Percentiles rank a stretch among this genome's conserved stretches.
Conservation (phyloP, 2,797 vertebrate genomes). For the Neomorphus geoffroyi region DNA sequence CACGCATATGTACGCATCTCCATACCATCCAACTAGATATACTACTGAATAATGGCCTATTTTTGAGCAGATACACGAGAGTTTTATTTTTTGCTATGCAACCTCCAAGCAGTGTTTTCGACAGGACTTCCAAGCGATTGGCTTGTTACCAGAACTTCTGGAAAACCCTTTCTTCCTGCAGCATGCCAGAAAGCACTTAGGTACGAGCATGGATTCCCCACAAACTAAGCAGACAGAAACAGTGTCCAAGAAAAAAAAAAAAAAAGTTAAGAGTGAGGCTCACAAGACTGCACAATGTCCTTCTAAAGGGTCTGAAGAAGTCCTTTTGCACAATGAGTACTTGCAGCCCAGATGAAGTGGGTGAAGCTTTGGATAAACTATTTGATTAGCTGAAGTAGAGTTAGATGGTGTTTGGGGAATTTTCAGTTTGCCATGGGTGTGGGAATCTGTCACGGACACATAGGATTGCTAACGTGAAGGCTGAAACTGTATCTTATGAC, state of each 20-base stretch:
- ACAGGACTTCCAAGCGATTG: background rate
- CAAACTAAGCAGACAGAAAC: background rate
- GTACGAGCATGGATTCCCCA: background rate
- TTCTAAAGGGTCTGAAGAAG: background rate
- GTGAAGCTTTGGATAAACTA: background rate
- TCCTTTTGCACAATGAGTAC: background rate
- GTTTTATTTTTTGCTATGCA: background rate
- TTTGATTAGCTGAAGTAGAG: background rate
- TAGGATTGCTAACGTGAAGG: accelerated
- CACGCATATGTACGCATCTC: background rate
- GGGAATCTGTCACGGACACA: background rate
- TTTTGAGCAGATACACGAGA: background rate
- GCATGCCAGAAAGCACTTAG: background rate
- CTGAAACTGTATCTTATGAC: background rate
- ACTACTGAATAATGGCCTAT: background rate
- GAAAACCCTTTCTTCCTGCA: background rate
- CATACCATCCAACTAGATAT: background rate
- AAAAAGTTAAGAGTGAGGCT: background rate
- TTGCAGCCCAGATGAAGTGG: background rate
- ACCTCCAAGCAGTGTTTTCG: background rate
- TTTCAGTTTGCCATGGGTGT: background rate
- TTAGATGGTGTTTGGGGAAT: background rate
- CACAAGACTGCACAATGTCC: background rate
- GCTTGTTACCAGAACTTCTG: background rate
- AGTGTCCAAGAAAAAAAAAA: background rate